Base-by-base conservation (phyloP, 2,888 invertebrate species). In the Caenorhabditis sp. region DNA sequence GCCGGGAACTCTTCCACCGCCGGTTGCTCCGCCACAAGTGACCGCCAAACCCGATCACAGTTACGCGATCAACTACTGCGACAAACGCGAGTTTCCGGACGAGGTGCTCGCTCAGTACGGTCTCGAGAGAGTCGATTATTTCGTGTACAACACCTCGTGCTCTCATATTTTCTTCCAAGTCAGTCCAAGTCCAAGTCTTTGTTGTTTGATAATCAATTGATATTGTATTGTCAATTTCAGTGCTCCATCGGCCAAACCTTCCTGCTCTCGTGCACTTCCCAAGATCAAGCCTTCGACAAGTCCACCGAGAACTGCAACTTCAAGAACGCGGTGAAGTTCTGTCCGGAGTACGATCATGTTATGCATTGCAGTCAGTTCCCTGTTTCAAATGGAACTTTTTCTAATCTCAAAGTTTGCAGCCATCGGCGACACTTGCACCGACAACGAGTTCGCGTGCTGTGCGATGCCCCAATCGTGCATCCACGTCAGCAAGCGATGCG, bases 301-400 rank as follows among this genome's bases (percentile, higher is more conserved):
- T 76, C 78, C 11, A 88, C 86, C 0, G 78, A 77, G 27, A 87
- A 83, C 45, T 88, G 88, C 76, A 88, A 88, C 48, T 86, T 83
- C 76, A 79, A 78, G 48, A 82, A 83, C 46, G 84, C 85, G 17
- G 83, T 87, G 5, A 82, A 82, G 52, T 72, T 83, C 45, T 88
- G 88, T 68, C 87, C 88, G 8, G 87, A 88, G 46, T 88, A 87
- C 74, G 88, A 88, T 72, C 86, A 87, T 58, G 83, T 88, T 39
- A 78, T 85, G 66, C 86, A 88, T 63, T 88, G 88, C 83, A 83
- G 87, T 88, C 37, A 80, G 87, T 86, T n/a, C 63, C 35, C 8
- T 24, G 7, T 37, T 46, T 13, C 8, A 20, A 26, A 35, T 37
- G 17, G 17, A 13, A n/a, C 27, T n/a, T 22, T n/a, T 13, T 41